These are phyloP conservation scores for Bubo blakistoni DNA, from an alignment of 2,113 vertebrate genomes.

Conservation along the genomic window DNA sequence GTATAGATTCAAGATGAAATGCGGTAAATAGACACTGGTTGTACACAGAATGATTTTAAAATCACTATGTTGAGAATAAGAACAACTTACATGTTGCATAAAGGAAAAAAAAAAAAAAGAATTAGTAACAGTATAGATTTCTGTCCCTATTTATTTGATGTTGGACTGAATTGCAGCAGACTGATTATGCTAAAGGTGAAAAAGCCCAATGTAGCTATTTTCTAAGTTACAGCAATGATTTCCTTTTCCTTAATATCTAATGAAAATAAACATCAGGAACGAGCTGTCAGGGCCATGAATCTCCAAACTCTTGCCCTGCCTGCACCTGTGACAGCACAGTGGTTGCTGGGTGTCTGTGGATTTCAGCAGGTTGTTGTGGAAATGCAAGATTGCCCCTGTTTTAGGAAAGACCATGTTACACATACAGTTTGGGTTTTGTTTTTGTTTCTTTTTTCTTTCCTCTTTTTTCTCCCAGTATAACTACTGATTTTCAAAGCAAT, in stretches of 20 bases:
- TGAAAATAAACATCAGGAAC: not conserved
- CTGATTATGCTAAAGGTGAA: not conserved
- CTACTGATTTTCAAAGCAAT: not conserved
- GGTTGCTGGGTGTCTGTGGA: not conserved
- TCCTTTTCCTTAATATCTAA: not conserved
- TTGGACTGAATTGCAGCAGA: not conserved
- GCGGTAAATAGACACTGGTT: not conserved
- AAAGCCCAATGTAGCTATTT: not conserved
- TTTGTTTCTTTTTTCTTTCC: not conserved
- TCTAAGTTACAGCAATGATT: not conserved
- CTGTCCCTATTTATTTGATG: not conserved
- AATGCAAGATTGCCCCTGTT: not conserved
- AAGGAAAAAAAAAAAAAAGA: not conserved
- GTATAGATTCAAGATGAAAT: not conserved
- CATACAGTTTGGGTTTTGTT: not conserved
- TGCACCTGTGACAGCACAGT: not conserved
- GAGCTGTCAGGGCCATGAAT: not conserved
- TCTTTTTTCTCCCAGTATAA: not conserved
- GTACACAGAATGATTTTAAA: not conserved
- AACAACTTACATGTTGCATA: not conserved
- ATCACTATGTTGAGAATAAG: not conserved
- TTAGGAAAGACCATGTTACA: not conserved
- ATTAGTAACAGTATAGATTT: not conserved
- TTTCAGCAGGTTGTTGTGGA: not conserved
- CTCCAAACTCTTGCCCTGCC: not conserved